A percentile compares a stretch with the other conserved stretches of the same genome.
These are phyloP conservation scores for Bradypus variegatus DNA, from an alignment of 2,797 vertebrate genomes.

Conservation along the genomic window DNA sequence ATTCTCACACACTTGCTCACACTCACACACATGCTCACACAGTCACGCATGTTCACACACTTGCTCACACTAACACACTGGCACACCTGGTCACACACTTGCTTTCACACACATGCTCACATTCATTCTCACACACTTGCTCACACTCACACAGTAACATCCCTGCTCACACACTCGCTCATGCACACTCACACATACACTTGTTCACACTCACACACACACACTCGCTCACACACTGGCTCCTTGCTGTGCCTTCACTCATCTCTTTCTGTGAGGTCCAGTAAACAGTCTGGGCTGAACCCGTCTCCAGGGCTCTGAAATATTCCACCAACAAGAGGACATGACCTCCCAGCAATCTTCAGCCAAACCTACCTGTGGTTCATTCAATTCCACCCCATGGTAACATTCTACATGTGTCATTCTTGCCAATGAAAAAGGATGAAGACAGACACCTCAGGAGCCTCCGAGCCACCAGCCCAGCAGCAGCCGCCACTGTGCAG, in stretches of 20 bases:
- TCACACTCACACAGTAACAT: background rate
- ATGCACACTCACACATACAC: background rate
- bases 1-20: no score
- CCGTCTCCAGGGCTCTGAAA: background rate
- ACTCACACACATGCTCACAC: no score
- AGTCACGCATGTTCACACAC: no score
- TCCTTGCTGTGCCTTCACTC: background rate
- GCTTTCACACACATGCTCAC: no score
- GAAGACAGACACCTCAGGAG: background rate
- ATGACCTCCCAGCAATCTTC: background rate
- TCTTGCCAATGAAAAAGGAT: background rate
- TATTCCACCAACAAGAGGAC: background rate
- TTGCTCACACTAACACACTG: no score
- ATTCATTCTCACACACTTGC: no score
- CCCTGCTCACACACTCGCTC: background rate
- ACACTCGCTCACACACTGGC: background rate
- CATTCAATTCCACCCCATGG: background rate
- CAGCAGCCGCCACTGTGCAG: background rate
- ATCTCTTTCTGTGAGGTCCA: background rate
- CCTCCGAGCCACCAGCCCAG: background rate
- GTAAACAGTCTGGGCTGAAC: background rate
- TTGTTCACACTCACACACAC: background rate
- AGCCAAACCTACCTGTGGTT: background rate
- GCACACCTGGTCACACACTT: no score
- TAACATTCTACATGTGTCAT: background rate